A percentile compares a stretch with the other conserved stretches of the same genome.
Conservation (phyloP, 1,140 invertebrate species). For the Daktulosphaira vitifoliae region DNA sequence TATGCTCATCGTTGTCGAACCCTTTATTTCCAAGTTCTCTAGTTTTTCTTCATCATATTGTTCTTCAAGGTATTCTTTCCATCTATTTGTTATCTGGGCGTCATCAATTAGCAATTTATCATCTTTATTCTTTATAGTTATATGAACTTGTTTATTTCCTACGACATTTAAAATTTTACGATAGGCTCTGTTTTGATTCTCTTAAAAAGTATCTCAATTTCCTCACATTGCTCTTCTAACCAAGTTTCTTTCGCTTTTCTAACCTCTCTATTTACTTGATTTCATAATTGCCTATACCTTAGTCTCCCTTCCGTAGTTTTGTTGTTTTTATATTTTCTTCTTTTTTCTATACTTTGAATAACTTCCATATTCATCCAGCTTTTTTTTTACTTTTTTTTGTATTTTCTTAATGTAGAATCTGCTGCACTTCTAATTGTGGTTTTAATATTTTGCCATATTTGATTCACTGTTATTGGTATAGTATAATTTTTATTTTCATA, state of each 20-base stretch:
- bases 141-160: conserved; percentile 4
- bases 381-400: background rate
- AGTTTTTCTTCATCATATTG: conserved; percentile 25
- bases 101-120: conserved; percentile 23
- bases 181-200: background rate
- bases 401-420: too few relatives aligned
- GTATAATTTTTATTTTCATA: too few relatives aligned
- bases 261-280: conserved; percentile 20
- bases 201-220: conserved; percentile 15
- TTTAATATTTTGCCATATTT: conserved; percentile 1
- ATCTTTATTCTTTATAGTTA: conserved; percentile 21
- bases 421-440: background rate
- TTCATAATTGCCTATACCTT: conserved; percentile 24
- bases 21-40: background rate
- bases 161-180: background rate
- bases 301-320: conserved; percentile 10
- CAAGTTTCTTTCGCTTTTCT: conserved; percentile 25
- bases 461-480: background rate
- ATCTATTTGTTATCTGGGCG: conserved; percentile 9
- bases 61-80: conserved; percentile 34
- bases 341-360: conserved; percentile 22
- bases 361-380: conserved; percentile 19
- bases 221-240: conserved; percentile 15
- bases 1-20: background rate
- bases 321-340: conserved; percentile 32